Evolutionary conservation across 2,888 invertebrate genomes (phyloP).

Genomic region (Branchellion lobata): DNA sequence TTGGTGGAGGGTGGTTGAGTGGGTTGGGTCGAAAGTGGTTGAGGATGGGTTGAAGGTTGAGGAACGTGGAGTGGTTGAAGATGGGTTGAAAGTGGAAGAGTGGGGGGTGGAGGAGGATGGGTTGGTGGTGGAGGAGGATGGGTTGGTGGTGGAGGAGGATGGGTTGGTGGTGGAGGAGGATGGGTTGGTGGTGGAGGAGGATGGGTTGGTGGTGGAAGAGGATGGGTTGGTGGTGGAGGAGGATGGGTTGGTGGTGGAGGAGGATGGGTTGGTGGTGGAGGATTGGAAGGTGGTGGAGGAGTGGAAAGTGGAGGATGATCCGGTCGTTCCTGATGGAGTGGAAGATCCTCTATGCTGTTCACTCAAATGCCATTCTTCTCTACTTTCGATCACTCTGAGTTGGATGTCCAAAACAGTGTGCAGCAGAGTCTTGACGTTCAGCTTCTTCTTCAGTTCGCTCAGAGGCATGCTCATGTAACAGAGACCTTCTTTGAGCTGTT

Average conservation of each 20-base stretch:
- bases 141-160: background rate
- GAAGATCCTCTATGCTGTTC: background rate
- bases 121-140: background rate
- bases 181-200: background rate
- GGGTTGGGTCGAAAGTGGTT: background rate
- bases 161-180: background rate
- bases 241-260: background rate
- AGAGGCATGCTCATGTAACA: background rate
- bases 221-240: background rate
- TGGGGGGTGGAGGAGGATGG: background rate
- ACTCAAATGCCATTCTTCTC: conserved; percentile 19
- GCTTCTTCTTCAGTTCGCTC: background rate
- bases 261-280: background rate
- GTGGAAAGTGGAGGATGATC: background rate
- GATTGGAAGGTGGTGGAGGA: background rate
- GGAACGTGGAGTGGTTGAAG: background rate
- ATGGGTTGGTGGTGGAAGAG: background rate
- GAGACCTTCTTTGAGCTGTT: background rate
- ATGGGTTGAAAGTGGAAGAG: background rate
- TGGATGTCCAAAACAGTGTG: background rate
- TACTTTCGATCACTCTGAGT: background rate
- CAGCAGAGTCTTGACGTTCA: background rate
- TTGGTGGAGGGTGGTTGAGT: background rate
- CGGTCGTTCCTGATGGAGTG: background rate
- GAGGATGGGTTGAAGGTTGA: background rate